Conservation (phyloP, 2,888 invertebrate species). For the Zygothrica quintamaculata region DNA sequence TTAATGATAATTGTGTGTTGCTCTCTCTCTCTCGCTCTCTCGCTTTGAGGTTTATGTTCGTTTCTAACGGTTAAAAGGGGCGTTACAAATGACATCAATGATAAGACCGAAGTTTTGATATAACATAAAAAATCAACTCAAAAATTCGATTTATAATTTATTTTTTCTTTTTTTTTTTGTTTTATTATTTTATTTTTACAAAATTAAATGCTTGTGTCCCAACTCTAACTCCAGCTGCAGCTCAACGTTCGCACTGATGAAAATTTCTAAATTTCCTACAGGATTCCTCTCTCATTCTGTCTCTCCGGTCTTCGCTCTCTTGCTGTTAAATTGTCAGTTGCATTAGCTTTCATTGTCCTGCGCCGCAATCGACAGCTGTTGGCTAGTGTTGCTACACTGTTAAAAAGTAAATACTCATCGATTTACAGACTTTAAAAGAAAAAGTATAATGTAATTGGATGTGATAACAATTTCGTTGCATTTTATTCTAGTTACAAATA, state of each 20-base stretch:
- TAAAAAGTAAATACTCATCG: too few relatives aligned
- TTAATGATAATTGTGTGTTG: slow-evolving; percentile 39
- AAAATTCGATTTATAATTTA: slow-evolving; percentile 13
- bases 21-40: too few relatives aligned
- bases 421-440: too few relatives aligned
- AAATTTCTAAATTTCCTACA: slow-evolving; percentile 68
- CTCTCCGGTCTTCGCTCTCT: slow-evolving; percentile 16
- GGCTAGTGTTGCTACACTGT: slow-evolving; percentile 40
- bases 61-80: slow-evolving; percentile 22
- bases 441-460: too few relatives aligned
- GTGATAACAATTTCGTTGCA: too few relatives aligned
- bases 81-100: slow-evolving; percentile 2
- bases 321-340: too few relatives aligned
- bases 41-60: slow-evolving; percentile 44
- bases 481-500: too few relatives aligned
- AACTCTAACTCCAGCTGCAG: slow-evolving; percentile 35
- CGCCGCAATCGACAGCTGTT: slow-evolving; percentile 62
- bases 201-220: slow-evolving; percentile 43
- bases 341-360: slow-evolving; percentile 53
- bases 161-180: slow-evolving; percentile 19
- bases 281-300: slow-evolving; percentile 3
- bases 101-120: too few relatives aligned
- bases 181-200: too few relatives aligned
- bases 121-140: slow-evolving; percentile 16
- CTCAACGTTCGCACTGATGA: slow-evolving; percentile 75